Conservation (phyloP, 1,140 invertebrate species). For the Drosophila orena region DNA sequence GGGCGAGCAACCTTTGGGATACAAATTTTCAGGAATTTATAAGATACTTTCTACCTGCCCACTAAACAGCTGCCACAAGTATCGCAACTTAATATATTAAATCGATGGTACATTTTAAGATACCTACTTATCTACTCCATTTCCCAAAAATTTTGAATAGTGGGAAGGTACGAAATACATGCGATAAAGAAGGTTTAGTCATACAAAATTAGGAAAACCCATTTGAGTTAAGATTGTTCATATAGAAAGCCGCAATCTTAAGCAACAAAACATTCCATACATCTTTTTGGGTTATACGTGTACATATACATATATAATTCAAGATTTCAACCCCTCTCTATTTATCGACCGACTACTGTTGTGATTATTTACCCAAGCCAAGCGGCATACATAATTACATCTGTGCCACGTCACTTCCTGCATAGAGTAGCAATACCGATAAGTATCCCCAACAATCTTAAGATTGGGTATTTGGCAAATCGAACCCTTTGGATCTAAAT, state of each 20-base stretch:
- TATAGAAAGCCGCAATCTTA: too few relatives aligned
- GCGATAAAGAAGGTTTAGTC: too few relatives aligned
- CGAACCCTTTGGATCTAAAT: slow-evolving; percentile 25
- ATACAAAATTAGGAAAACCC: too few relatives aligned
- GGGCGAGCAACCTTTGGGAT: not conserved
- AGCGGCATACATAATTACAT: slow-evolving; percentile 28
- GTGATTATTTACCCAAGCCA: slow-evolving; percentile 20
- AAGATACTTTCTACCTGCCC: not conserved
- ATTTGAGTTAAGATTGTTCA: too few relatives aligned
- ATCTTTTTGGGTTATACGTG: not conserved
- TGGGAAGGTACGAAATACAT: too few relatives aligned
- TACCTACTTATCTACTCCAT: too few relatives aligned
- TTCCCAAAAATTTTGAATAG: too few relatives aligned
- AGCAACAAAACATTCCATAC: not conserved
- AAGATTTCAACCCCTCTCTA: slow-evolving; percentile 2
- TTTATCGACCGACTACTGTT: slow-evolving; percentile 15
- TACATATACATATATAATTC: too few relatives aligned
- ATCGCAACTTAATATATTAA: not conserved
- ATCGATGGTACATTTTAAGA: too few relatives aligned
- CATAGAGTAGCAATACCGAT: not conserved
- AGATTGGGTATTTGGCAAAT: slow-evolving; percentile 17
- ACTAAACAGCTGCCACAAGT: not conserved
- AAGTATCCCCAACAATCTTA: slow-evolving; percentile 1
- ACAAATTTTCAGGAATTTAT: not conserved
- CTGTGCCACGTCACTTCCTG: slow-evolving; percentile 32